phyloP scores from a whole-genome alignment of 2,888 invertebrate genomes.

The Eristalinus sepulchralis region DNA sequence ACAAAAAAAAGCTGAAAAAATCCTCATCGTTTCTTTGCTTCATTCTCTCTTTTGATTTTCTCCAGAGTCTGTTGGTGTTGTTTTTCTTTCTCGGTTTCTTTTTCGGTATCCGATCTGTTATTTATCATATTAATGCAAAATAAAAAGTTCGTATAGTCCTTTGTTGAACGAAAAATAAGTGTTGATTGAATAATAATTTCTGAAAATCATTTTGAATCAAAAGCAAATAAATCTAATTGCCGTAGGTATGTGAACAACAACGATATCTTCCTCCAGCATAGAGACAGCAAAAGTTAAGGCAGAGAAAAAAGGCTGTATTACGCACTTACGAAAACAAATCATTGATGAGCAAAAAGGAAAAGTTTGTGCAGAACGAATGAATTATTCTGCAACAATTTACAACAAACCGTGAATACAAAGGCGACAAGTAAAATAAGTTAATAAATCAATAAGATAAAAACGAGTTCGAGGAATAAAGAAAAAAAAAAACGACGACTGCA shows the following conservation, averaged over 20 bases:
- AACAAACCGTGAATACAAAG: constrained; percentile 2
- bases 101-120: constrained; percentile 40
- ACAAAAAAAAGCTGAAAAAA: constrained; percentile 8
- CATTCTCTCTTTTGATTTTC: constrained; percentile 39
- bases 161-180: constrained; percentile 18
- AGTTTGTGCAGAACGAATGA: not conserved
- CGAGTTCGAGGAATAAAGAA: constrained; percentile 30
- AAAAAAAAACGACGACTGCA: constrained; percentile 36
- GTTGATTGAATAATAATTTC: constrained; percentile 43
- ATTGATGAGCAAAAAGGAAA: not conserved
- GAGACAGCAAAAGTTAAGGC: constrained; percentile 2
- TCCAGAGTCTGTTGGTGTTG: constrained; percentile 29
- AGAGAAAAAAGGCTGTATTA: constrained; percentile 47
- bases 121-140: constrained; percentile 24
- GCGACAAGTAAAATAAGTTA: constrained; percentile 4
- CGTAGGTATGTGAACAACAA: constrained; percentile 33
- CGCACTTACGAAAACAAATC: constrained; percentile 58
- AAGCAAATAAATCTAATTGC: constrained; percentile 12
- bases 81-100: constrained; percentile 44
- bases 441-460: constrained; percentile 41
- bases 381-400: not conserved
- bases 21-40: constrained; percentile 16
- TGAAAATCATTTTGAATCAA: not conserved
- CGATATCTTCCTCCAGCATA: constrained; percentile 35
- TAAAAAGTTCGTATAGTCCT: constrained; percentile 41